Evolutionary conservation across 2,888 invertebrate species (phyloP).

Genomic region (Girardia tigrina): DNA sequence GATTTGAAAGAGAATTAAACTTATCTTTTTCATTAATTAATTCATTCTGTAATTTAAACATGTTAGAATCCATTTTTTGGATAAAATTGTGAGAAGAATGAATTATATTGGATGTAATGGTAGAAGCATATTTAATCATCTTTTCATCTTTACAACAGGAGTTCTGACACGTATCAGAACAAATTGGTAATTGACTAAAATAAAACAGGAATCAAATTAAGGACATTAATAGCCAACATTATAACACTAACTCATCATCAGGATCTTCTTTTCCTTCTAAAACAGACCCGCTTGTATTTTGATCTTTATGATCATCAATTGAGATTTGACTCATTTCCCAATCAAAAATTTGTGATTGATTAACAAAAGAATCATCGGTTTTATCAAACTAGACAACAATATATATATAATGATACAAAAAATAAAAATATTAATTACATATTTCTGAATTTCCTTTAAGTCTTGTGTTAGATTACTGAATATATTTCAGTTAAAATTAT

Average conservation of each 20-base stretch:
- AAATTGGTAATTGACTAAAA: neutral
- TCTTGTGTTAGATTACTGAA: neutral
- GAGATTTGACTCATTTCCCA: slow-evolving; percentile 18
- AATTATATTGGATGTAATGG: neutral
- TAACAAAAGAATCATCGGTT: neutral
- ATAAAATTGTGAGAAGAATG: neutral
- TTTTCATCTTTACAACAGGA: neutral
- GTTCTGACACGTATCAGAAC: neutral
- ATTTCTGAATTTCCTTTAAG: neutral
- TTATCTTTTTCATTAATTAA: neutral
- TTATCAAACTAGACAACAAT: neutral
- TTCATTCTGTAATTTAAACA: neutral
- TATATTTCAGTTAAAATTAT: too few relatives aligned
- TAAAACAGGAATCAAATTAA: too few relatives aligned
- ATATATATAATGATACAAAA: neutral
- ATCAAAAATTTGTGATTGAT: neutral
- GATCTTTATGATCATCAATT: neutral
- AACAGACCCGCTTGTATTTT: neutral
- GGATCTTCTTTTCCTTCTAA: slow-evolving; percentile 17
- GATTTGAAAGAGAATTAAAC: neutral
- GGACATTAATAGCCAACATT: too few relatives aligned
- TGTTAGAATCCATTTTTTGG: neutral
- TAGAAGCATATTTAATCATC: neutral
- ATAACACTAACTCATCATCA: neutral
- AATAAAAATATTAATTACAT: neutral